These are phyloP conservation scores for Stratiolaelaps scimitus DNA, from an alignment of 1,140 invertebrate species.

Conservation along the genomic window DNA sequence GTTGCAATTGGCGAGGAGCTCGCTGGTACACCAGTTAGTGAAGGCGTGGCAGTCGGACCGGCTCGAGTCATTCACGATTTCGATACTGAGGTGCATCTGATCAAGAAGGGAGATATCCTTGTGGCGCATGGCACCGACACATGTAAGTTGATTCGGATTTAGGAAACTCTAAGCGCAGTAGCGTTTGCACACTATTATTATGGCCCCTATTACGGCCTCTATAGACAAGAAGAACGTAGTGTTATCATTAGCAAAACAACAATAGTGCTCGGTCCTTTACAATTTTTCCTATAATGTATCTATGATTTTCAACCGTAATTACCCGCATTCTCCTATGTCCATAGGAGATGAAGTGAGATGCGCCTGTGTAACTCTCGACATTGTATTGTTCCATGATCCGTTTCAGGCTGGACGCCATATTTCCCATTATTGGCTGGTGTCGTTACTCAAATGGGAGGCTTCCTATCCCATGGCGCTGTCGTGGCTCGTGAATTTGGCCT, in stretches of 20 bases:
- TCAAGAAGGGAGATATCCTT: constrained; percentile 7
- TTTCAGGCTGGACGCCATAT: constrained; percentile 5
- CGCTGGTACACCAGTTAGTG: neutral
- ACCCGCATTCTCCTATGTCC: no score
- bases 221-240: no score
- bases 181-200: no score
- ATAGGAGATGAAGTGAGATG: no score
- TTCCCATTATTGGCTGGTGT: neutral
- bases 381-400: no score
- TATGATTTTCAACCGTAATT: no score
- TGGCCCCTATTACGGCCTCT: no score
- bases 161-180: neutral
- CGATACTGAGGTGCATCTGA: neutral
- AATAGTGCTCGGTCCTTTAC: no score
- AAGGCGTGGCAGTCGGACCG: neutral
- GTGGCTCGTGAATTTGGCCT: neutral
- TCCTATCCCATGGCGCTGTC: constrained; percentile 3
- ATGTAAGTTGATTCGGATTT: neutral
- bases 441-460: neutral
- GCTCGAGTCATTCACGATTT: constrained; percentile 8
- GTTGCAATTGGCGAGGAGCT: neutral
- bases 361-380: no score
- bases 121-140: neutral
- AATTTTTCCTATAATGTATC: no score
- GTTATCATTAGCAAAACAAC: no score